These are phyloP conservation scores for Paramuricea clavata DNA, from an alignment of 92 coral and sea anemone species.

Conservation along the genomic window DNA sequence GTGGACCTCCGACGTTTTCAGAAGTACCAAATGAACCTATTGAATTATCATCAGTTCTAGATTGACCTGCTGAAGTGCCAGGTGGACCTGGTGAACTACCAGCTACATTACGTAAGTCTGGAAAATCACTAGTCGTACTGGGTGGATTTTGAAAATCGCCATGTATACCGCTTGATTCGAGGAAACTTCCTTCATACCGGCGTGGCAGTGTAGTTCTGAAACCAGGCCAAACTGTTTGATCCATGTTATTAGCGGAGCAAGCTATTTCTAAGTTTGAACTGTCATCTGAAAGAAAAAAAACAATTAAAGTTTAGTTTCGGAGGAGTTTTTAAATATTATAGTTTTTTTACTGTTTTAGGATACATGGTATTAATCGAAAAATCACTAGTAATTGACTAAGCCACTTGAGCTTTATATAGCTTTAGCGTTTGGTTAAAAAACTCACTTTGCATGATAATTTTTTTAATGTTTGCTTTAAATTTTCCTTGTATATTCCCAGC, in stretches of 20 bases:
- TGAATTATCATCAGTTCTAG: not conserved
- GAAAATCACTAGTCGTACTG: not conserved
- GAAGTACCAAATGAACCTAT: not conserved
- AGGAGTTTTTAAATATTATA: not conserved
- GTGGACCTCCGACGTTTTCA: not conserved
- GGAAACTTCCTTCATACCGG: not conserved
- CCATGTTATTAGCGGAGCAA: not conserved
- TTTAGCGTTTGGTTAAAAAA: too few relatives aligned
- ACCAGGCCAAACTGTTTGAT: not conserved
- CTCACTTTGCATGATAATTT: not conserved
- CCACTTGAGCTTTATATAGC: too few relatives aligned
- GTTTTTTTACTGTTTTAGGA: not conserved
- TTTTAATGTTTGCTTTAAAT: constrained; percentile 4
- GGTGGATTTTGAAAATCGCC: not conserved
- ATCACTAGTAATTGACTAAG: not conserved
- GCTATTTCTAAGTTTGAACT: not conserved
- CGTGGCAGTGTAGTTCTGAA: not conserved
- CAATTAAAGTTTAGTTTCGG: not conserved
- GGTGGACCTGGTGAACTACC: not conserved
- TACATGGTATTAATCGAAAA: not conserved
- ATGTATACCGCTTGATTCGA: not conserved
- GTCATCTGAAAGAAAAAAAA: not conserved
- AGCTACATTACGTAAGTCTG: not conserved
- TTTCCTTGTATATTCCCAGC: not conserved
- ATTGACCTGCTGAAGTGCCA: not conserved